Percentiles rank a stretch among this genome's conserved stretches.
Evolutionary conservation across 2,888 invertebrate species (phyloP).

Genomic region (Campoplex nolae): DNA sequence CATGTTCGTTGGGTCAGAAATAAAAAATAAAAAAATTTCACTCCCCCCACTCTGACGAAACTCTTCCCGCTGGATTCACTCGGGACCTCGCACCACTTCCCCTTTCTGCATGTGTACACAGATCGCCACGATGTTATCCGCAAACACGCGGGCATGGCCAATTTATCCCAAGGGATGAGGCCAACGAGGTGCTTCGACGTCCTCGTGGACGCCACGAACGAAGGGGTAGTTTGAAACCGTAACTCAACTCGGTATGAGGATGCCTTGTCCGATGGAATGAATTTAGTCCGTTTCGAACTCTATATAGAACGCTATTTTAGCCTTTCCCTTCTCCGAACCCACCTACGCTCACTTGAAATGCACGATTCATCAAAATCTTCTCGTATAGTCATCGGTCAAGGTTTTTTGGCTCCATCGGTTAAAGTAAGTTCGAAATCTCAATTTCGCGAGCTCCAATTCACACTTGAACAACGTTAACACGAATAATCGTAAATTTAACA

Average conservation of each 20-base stretch:
- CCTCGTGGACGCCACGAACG: constrained; percentile 41
- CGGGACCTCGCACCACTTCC: constrained; percentile 34
- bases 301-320: constrained; percentile 74
- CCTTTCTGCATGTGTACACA: constrained; percentile 3
- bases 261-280: constrained; percentile 83
- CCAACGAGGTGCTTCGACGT: constrained; percentile 75
- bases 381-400: background rate
- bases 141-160: constrained; percentile 83
- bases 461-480: background rate
- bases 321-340: constrained; percentile 64
- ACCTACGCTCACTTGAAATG: constrained; percentile 57
- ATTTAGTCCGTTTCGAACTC: constrained; percentile 72
- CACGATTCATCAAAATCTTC: constrained; percentile 67
- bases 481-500: background rate
- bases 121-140: constrained; percentile 82
- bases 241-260: constrained; percentile 60
- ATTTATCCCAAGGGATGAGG: constrained; percentile 83
- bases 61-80: constrained; percentile 44
- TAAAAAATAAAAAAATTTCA: constrained; percentile 9
- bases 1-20: constrained; percentile 26
- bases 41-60: constrained; percentile 44
- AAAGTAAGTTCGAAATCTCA: background rate
- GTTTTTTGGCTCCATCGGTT: too few relatives aligned
- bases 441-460: background rate
- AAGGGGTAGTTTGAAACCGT: constrained; percentile 38